Conservation (phyloP, 2,797 vertebrate genomes). For the Microctenopoma steveboyesi region DNA sequence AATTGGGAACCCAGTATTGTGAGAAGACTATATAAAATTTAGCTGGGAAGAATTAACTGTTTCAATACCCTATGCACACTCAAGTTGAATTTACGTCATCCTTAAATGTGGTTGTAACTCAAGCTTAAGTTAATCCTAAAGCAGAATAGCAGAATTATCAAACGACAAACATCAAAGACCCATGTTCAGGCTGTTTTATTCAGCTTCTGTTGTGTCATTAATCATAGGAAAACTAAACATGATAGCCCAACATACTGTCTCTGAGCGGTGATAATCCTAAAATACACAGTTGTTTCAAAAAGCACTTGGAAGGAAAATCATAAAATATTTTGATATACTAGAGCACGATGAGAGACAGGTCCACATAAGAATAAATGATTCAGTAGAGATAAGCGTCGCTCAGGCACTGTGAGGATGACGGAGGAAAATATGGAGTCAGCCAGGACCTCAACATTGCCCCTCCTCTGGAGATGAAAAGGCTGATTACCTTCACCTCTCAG, state of each 20-base stretch:
- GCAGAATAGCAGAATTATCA: slow-evolving; percentile 23
- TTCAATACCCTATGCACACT: slow-evolving; percentile 3
- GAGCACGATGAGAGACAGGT: background rate
- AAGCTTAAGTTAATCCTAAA: slow-evolving; percentile 8
- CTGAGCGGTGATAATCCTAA: background rate
- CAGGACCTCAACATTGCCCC: slow-evolving; percentile 68
- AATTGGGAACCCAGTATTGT: slow-evolving; percentile 3
- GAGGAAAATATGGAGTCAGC: slow-evolving; percentile 75
- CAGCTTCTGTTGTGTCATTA: slow-evolving; percentile 22
- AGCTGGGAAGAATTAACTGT: background rate
- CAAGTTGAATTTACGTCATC: slow-evolving; percentile 1
- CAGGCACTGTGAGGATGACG: slow-evolving; percentile 37
- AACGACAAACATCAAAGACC: slow-evolving; percentile 34
- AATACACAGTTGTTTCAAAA: slow-evolving; percentile 6
- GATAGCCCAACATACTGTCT: slow-evolving; percentile 22
- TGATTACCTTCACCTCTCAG: slow-evolving; percentile 85
- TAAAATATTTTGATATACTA: slow-evolving; percentile 27
- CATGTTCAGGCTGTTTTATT: slow-evolving; percentile 21
- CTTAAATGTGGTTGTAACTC: slow-evolving; percentile 26
- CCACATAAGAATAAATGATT: slow-evolving; percentile 14
- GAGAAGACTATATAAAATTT: slow-evolving; percentile 6
- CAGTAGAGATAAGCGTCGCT: slow-evolving; percentile 28
- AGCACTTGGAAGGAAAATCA: slow-evolving; percentile 5
- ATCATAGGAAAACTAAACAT: slow-evolving; percentile 25
- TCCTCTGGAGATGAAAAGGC: slow-evolving; percentile 83